Evolutionary conservation across 1,140 invertebrate species (phyloP), one percentile per base, ranked within the genome.

Genomic region (Drosophila baimaii): DNA sequence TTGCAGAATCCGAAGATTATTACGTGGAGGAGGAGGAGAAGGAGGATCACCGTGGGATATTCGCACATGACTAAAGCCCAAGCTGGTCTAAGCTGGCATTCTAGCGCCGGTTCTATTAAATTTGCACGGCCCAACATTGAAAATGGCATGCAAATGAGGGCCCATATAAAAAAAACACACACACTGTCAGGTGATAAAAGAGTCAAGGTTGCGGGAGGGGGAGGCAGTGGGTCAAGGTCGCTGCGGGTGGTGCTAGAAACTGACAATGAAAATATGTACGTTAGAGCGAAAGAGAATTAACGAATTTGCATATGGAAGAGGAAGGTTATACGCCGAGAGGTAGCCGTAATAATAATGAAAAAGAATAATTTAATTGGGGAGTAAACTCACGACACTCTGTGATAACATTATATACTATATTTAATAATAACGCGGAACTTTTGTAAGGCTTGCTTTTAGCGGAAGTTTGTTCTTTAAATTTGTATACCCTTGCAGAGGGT

Each of bases 71-170:
- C 79, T 62, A 70, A 29, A 47, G 76, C 51, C 33, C 15, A 56
- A 51, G 54, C 17, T 25, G 44, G n/a, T 88, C 47, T 86, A 81
- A 52, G 19, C 10, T 25, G 13, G 27, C 3, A 9, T 35, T 44
- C 70, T 76, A 79, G 56, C 59, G 52, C n/a, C 8, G 44, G 68
- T 79, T 77, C 79, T 74, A 73, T 88, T 88, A 46, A 88, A 83
- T 77, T 66, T 37, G 37, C 19, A 61, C 57, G 7, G 15, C 5
- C 8, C 41, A 63, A 65, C 70, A 49, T 65, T 82, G 75, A 46
- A 29, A 57, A 47, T 47, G 10, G 37, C 70, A 58, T 65, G 17
- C 17, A 33, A 59, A 72, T 79, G 62, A 37, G 65, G 25, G 56
- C 75, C 52, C 77, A 54, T 69, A 64, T 51, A 51, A 41, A 51